Conservation (phyloP, 1,140 invertebrate species). For the Hypsibius dujardini region DNA sequence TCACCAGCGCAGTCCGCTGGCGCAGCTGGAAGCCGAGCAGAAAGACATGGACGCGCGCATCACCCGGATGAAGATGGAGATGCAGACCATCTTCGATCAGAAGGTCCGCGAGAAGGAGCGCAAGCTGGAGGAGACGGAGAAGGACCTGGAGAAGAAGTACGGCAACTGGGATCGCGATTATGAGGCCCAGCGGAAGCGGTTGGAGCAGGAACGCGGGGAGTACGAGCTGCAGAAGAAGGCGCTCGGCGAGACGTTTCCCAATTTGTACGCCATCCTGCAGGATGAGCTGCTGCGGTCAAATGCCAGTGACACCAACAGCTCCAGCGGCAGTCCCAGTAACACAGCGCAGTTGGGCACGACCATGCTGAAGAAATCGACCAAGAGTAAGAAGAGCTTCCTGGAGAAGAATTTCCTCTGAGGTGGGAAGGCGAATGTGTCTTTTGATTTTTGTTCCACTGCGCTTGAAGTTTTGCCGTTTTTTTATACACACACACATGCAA, state of each 20-base stretch:
- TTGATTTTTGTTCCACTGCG: no score
- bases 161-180: neutral
- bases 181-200: neutral
- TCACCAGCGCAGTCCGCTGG: conserved; percentile 53
- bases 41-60: conserved; percentile 83
- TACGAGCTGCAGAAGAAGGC: conserved; percentile 20
- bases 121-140: conserved; percentile 73
- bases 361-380: neutral
- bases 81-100: conserved; percentile 79
- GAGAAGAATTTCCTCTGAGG: neutral
- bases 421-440: neutral
- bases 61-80: conserved; percentile 86
- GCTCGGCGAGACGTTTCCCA: neutral
- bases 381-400: conserved; percentile 7
- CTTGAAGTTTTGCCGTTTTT: no score
- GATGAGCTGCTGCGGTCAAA: neutral
- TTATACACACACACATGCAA: no score
- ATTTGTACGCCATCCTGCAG: conserved; percentile 13
- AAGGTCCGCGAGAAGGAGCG: conserved; percentile 80
- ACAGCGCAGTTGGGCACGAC: neutral
- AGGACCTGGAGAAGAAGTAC: conserved; percentile 14
- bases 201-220: neutral
- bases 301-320: neutral
- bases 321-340: neutral
- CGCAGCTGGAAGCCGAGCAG: conserved; percentile 94